Base-by-base conservation (phyloP, 2,113 vertebrate genomes). In the Bufo bufo region DNA sequence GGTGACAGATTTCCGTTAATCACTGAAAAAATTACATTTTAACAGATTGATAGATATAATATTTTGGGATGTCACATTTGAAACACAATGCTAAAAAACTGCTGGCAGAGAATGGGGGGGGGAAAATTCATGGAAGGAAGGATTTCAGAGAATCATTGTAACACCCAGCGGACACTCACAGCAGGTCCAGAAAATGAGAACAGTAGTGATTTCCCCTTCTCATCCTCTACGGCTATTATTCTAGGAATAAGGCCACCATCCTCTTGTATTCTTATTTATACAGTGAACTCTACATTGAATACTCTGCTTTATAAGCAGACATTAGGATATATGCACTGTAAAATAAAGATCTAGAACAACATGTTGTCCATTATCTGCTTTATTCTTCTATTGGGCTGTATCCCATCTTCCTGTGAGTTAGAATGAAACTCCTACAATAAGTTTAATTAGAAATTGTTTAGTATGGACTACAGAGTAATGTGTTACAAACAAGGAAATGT, bases 201-300 rank as follows among this genome's bases (percentile, higher is more conserved):
- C n/a, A 71, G 5, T 5, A 1, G 43, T 83, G 33, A 2, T 45
- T 54, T 33, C 45, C 50, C 20, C 12, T 33, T 90, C 54, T 81
- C 80, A 43, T 9, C 0, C 11, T 58, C 8, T 2, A 2, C 8
- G 23, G n/a, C 7, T 89, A 66, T 77, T 90, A 7, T 86, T 52
- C 52, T 69, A 74, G 82, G 84, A 84, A 87, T 0, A 3, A 14
- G 59, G 89, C 90, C 89, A 86, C 12, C 80, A 0, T n/a, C 86
- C 65, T 50, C 1, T 59, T 43, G 88, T 16, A 1, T 0, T 61
- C 0, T 6, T 19, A 56, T 0, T 84, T 74, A 56, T 72, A 58
- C 13, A 82, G 61, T 56, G 49, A 43, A 6, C 13, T 19, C 12
- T 72, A 49, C 77, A 20, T 33, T 52, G 89, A 74, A 61, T 20